phyloP scores from a whole-genome alignment of 2,888 invertebrate genomes.

The Tipula confusa region DNA sequence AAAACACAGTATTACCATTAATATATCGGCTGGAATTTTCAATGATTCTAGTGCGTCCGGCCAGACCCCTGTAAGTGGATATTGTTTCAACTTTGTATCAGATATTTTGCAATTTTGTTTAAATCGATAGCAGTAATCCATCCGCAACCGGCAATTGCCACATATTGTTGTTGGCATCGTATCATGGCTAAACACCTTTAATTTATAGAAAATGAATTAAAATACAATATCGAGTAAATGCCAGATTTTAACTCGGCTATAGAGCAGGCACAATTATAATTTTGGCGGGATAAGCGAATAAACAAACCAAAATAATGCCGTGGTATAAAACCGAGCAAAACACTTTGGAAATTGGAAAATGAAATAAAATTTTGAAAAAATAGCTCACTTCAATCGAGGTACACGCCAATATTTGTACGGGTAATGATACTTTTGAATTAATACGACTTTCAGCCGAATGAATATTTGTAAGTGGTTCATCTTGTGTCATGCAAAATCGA shows the following conservation, averaged over 20 bases:
- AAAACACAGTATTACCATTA: constrained; percentile 36
- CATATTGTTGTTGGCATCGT: constrained; percentile 73
- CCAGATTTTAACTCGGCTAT: no score
- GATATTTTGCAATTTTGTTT: constrained; percentile 71
- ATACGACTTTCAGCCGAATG: constrained; percentile 57
- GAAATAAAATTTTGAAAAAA: constrained; percentile 39
- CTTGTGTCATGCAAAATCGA: constrained; percentile 67
- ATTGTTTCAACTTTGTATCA: constrained; percentile 66
- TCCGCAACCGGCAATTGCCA: constrained; percentile 61
- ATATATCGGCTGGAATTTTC: constrained; percentile 48
- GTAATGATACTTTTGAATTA: constrained; percentile 61
- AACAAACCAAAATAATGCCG: constrained; percentile 29
- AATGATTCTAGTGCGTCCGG: constrained; percentile 52
- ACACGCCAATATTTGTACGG: constrained; percentile 72
- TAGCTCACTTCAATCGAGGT: constrained; percentile 68
- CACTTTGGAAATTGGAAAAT: constrained; percentile 36
- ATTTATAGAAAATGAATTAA: not conserved
- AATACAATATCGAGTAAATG: constrained; percentile 27
- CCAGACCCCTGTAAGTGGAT: constrained; percentile 60
- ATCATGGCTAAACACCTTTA: constrained; percentile 52
- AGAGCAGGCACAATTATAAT: constrained; percentile 22
- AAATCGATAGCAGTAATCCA: constrained; percentile 67
- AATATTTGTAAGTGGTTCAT: constrained; percentile 60
- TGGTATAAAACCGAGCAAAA: not conserved
- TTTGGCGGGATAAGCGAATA: constrained; percentile 33